Evolutionary conservation across 2,113 vertebrate genomes (phyloP), one percentile per base, ranked within the genome.

Genomic region (Rhinolophus sinicus): DNA sequence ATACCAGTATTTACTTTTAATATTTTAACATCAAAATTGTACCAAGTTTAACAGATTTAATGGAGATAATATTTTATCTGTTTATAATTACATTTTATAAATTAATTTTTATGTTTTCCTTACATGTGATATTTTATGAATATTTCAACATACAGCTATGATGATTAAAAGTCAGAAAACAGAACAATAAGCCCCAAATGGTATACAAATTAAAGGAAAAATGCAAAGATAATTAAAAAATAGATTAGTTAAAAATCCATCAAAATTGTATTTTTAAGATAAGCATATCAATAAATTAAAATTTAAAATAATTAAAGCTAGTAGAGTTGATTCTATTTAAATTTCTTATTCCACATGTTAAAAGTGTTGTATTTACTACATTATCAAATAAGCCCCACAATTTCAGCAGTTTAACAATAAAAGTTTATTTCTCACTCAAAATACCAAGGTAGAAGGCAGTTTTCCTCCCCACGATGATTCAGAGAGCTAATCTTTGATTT

Each of bases 211-310:
- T 69, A 60, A 83, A 94, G 28, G 7, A 22, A 64, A 62, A 15
- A 54, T 77, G 83, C 60, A 81, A 65, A 50, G 8, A n/a, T 50
- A 80, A n/a, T 15, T 80, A 35, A 94, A 81, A 80, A 80, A 64
- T 78, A 72, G 75, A 47, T 86, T 84, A 64, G n/a, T 54, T 56
- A 73, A 83, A 4, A 4, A 72, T 1, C 80, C 44, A 18, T 86
- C 69, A 3, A 47, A 93, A 6, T 87, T 97, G 76, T 67, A 75
- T 33, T 15, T 91, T 77, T 85, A 13, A 89, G 30, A 90, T n/a
- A 72, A 44, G 26, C 2, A 24, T 70, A n/a, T 38, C 8, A 44
- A 56, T 9, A 78, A 35, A 18, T 72, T 54, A 81, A 81, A 60
- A 60, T 62, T 58, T 56, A 82, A 30, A 81, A 60, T n/a, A 62